Percentiles rank a stretch among this genome's conserved stretches.
Evolutionary conservation across 2,888 invertebrate genomes (phyloP).

Genomic region (Agonum fuliginosum): DNA sequence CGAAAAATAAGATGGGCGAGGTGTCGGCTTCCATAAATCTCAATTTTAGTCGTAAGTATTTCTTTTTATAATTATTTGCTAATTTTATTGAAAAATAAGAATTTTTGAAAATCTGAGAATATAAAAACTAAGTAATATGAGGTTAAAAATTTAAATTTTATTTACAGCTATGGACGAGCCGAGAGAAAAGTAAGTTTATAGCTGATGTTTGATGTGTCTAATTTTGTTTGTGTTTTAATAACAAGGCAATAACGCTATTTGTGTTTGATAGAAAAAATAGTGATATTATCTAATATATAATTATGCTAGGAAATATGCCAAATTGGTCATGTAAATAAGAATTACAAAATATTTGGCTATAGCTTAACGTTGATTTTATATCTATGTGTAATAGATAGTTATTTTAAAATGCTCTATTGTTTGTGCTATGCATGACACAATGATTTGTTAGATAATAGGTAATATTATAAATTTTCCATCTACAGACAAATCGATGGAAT

Average conservation of each 20-base stretch:
- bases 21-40: conserved; percentile 97
- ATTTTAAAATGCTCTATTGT: conserved; percentile 11
- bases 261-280: neutral
- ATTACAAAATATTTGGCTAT: conserved; percentile 40
- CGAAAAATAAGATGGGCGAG: conserved; percentile 97
- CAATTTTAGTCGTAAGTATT: conserved; percentile 96
- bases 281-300: conserved; percentile 43
- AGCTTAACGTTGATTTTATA: conserved; percentile 5
- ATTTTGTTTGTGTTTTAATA: neutral
- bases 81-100: conserved; percentile 51
- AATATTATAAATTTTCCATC: conserved; percentile 11
- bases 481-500: conserved; percentile 96
- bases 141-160: conserved; percentile 65
- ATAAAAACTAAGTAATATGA: conserved; percentile 1
- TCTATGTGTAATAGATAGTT: conserved; percentile 4
- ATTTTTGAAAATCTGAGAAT: too few species aligned
- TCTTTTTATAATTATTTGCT: conserved; percentile 45
- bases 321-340: conserved; percentile 31
- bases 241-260: neutral
- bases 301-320: conserved; percentile 42
- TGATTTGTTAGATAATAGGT: neutral
- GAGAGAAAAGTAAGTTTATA: conserved; percentile 90
- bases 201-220: neutral
- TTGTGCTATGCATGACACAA: conserved; percentile 12
- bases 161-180: conserved; percentile 96